Evolutionary conservation across 2,113 vertebrate species (phyloP), one percentile per base, ranked within the genome.

Genomic region (Grus americana): DNA sequence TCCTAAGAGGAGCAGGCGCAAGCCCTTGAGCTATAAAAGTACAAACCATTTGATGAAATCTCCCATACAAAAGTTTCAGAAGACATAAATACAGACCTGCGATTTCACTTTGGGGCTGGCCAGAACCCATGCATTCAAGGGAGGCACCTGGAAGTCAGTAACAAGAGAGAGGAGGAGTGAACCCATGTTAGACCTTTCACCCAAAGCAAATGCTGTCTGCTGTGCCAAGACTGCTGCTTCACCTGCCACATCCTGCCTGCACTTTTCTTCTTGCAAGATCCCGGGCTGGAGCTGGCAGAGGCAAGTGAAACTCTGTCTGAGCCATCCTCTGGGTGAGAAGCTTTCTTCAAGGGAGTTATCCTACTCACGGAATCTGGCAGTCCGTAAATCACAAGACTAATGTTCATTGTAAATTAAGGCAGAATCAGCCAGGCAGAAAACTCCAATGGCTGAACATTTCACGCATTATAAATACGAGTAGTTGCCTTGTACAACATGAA

Each of bases 361-460:
- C 81, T 82, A 26, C 78, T 66, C 46, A 11, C 55, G 55, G n/a
- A 76, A 86, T 49, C 80, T 85, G 78, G 42, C 87, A 96, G 81
- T 66, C 84, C 2, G 18, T 95, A 93, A 95, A 94, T 95, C 94
- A 93, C 54, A 84, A 91, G 78, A 54, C 61, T 79, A 90, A 92
- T 70, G 47, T 44, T 90, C 81, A 32, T 34, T 87, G 63, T 79
- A 95, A 96, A 92, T 95, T 91, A 88, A 95, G 70, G 91, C 72
- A 92, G 84, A 86, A 76, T 67, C 87, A 80, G 26, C 63, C 74
- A 90, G 66, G 87, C 81, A 94, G 81, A 95, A 95, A 95, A 86
- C 86, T 86, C 74, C 29, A 36, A 66, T 57, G 71, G 81, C n/a
- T 88, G 46, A 95, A 74, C 40, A 50, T 88, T 86, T 66, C 42